Base-by-base conservation (phyloP, 2,888 invertebrate genomes). In the Tenodera sinensis region DNA sequence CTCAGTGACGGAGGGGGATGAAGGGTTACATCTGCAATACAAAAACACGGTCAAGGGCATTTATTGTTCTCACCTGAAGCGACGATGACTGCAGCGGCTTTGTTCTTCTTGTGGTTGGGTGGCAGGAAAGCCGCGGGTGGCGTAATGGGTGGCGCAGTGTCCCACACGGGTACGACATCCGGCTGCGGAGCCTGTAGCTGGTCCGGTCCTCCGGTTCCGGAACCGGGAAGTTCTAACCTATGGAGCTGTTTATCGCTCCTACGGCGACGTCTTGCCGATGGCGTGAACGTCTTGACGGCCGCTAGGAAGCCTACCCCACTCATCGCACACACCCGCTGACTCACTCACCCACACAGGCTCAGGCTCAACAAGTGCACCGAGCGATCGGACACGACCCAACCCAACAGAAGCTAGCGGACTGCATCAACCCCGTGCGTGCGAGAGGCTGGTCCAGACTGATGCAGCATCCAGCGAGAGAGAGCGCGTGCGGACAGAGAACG, bases 71-170 rank as follows among this genome's bases (percentile, higher is more conserved):
- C 30, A 34, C 87, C 87, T 82, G 87, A 30, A 30, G 83, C 83
- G 30, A 71, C 88, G 83, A 85, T 86, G 83, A 89, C 89, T 20
- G 54, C 83, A 81, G 87, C 88, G 92, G 92, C 91, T 90, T 92
- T 92, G 87, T 92, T 92, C 91, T 93, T 93, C 91, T 94, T 95
- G 92, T 95, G 95, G 83, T 95, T 95, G 34, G 95, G 95, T 6
- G 95, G 95, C 88, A 95, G 93, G 92, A 96, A 96, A 89, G 95
- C 96, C 14, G 96, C 96, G 27, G 96, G 96, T 42, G 96, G 96
- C 54, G 96, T 96, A 91, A 96, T 96, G 47, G 96, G 96, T 47
- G 95, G 94, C 90, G 94, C 95, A 9, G 93, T 93, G 91, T 95
- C 95, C 95, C 95, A 95, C 91, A 93, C 93, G 81, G 95, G 94